Evolutionary conservation across 1,140 invertebrate species (phyloP).

Genomic region (Heliconius hewitsoni): DNA sequence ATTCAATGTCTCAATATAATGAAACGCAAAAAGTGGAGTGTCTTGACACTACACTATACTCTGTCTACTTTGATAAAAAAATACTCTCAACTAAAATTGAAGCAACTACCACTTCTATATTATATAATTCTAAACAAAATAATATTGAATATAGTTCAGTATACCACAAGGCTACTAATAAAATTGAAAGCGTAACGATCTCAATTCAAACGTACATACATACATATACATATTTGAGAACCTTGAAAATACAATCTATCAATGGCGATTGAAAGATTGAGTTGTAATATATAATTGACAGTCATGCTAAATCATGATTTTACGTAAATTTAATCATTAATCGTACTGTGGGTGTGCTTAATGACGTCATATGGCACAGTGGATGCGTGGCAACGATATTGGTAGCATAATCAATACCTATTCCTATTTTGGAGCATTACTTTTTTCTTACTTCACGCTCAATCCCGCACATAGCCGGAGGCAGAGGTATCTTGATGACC

Average conservation of each 20-base stretch:
- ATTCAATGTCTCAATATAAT: too few relatives aligned
- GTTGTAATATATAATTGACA: constrained; percentile 8
- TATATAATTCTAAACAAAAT: neutral
- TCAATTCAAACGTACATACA: constrained; percentile 1
- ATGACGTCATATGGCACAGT: constrained; percentile 1
- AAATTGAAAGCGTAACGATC: constrained; percentile 15
- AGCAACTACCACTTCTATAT: too few relatives aligned
- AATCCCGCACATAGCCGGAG: too few relatives aligned
- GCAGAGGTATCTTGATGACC: too few relatives aligned
- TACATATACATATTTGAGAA: constrained; percentile 1
- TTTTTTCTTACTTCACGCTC: too few relatives aligned
- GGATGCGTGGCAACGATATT: neutral
- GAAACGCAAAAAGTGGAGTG: too few relatives aligned
- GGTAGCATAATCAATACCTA: neutral
- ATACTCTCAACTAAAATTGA: too few relatives aligned
- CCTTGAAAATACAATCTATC: constrained; percentile 15
- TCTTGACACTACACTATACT: neutral
- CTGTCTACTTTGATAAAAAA: neutral
- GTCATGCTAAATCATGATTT: constrained; percentile 2
- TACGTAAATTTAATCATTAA: constrained; percentile 13
- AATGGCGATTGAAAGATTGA: neutral
- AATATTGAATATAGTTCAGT: neutral
- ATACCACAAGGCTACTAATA: neutral
- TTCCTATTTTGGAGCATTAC: too few relatives aligned
- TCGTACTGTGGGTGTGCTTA: neutral